These are phyloP conservation scores for Cydia fagiglandana DNA, from an alignment of 1,140 invertebrate genomes.

Conservation along the genomic window DNA sequence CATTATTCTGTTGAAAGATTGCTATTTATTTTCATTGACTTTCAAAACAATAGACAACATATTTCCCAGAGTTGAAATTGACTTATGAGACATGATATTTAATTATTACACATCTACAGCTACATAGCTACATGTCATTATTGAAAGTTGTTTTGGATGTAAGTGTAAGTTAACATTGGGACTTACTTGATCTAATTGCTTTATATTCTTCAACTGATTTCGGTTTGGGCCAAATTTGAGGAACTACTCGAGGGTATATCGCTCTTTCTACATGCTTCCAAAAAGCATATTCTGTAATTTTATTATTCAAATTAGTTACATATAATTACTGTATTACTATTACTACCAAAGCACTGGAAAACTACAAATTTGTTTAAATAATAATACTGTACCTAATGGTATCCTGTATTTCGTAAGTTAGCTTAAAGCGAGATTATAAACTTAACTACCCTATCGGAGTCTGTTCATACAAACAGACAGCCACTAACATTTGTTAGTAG, in stretches of 20 bases:
- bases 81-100: conserved; percentile 6
- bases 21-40: background rate
- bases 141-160: conserved; percentile 4
- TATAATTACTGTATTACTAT: too few relatives aligned
- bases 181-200: background rate
- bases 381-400: too few relatives aligned
- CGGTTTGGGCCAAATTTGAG: background rate
- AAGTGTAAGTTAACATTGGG: background rate
- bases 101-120: background rate
- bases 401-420: too few relatives aligned
- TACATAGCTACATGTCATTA: background rate
- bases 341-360: too few relatives aligned
- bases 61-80: background rate
- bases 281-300: too few relatives aligned
- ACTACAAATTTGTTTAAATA: too few relatives aligned
- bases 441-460: too few relatives aligned
- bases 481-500: background rate
- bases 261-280: too few relatives aligned
- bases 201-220: background rate
- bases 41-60: background rate
- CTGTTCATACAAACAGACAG: too few relatives aligned
- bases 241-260: background rate
- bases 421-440: too few relatives aligned
- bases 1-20: background rate
- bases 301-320: too few relatives aligned